These are phyloP conservation scores for Lycaena phlaeas DNA, from an alignment of 2,888 invertebrate species.

Conservation along the genomic window DNA sequence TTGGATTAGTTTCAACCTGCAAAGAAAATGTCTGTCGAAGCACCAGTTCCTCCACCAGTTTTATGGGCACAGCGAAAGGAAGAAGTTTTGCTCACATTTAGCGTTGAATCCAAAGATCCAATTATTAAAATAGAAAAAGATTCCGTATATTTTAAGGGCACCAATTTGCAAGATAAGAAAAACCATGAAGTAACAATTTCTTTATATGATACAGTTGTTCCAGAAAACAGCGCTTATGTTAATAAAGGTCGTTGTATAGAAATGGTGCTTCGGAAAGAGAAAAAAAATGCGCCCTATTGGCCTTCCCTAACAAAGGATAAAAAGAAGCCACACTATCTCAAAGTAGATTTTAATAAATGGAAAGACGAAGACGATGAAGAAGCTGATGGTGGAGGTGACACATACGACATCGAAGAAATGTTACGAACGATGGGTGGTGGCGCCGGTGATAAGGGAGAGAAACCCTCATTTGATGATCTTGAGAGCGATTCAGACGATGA, in stretches of 20 bases:
- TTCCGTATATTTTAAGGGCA: constrained; percentile 86
- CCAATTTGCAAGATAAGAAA: constrained; percentile 87
- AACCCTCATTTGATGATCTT: constrained; percentile 83
- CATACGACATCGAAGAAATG: constrained; percentile 79
- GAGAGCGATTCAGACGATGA: constrained; percentile 87
- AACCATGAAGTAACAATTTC: constrained; percentile 90
- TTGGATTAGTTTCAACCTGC: constrained; percentile 13
- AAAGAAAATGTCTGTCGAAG: constrained; percentile 61
- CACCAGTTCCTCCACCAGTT: constrained; percentile 81
- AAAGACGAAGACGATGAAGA: constrained; percentile 96
- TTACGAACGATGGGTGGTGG: constrained; percentile 80
- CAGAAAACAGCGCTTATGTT: constrained; percentile 82
- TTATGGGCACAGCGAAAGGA: constrained; percentile 94
- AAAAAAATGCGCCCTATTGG: constrained; percentile 87
- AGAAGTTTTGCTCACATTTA: constrained; percentile 89
- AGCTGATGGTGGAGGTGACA: constrained; percentile 75
- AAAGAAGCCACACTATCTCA: constrained; percentile 95
- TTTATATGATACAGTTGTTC: constrained; percentile 85
- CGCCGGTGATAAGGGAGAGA: constrained; percentile 64
- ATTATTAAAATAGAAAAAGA: constrained; percentile 83
- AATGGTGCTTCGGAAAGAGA: constrained; percentile 81
- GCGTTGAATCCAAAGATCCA: constrained; percentile 91
- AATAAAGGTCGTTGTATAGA: constrained; percentile 84
- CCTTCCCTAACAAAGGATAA: constrained; percentile 88
- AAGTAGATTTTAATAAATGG: constrained; percentile 98